A percentile compares a stretch with the other conserved stretches of the same genome.
Conservation (phyloP, 2,888 invertebrate genomes). For the Pristionchus fissidentatus region DNA sequence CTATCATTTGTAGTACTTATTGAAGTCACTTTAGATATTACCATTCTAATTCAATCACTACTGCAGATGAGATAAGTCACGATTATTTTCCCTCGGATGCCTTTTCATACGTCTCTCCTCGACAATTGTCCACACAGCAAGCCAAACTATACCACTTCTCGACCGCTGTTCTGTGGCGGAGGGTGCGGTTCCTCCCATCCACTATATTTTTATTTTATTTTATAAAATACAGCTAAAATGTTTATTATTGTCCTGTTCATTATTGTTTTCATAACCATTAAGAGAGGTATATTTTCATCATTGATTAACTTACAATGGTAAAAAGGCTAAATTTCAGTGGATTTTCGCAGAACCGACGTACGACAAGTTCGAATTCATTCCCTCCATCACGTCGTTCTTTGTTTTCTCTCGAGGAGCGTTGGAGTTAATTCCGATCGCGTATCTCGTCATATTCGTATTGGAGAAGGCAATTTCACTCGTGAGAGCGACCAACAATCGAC, state of each 20-base stretch:
- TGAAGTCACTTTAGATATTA: no score
- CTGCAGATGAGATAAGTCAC: neutral
- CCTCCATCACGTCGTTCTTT: neutral
- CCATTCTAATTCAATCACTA: no score
- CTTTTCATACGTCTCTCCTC: slow-evolving; percentile 12
- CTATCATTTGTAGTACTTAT: no score
- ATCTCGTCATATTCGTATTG: neutral
- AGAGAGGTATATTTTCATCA: neutral
- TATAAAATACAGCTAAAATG: no score
- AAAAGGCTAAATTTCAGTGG: neutral
- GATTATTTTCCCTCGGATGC: neutral
- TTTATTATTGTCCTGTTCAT: no score
- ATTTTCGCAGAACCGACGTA: neutral
- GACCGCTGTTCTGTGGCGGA: neutral
- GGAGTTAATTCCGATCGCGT: neutral
- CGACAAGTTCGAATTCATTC: neutral
- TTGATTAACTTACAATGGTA: neutral
- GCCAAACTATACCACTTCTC: neutral
- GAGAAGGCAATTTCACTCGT: slow-evolving; percentile 21
- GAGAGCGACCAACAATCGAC: no score
- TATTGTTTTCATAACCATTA: no score
- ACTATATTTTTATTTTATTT: no score
- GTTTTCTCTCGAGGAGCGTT: neutral
- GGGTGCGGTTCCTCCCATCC: no score
- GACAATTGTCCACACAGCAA: neutral